A percentile compares a stretch with the other conserved stretches of the same genome.
Conservation (phyloP, 2,888 invertebrate genomes). For the Heterodera filipjevi region DNA sequence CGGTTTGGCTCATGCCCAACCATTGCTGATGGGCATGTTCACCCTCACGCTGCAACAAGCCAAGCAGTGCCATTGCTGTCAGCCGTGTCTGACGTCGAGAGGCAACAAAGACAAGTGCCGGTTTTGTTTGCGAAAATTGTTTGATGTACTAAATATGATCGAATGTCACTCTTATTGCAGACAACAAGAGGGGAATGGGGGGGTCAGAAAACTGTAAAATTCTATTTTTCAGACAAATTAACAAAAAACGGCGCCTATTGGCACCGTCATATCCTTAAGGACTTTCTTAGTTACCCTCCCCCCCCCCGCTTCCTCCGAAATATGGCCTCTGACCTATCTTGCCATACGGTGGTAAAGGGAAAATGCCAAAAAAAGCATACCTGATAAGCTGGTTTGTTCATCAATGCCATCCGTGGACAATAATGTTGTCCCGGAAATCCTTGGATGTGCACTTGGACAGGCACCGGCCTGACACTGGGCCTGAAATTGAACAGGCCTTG, state of each 20-base stretch:
- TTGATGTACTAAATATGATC: conserved; percentile 73
- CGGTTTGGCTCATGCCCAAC: conserved; percentile 75
- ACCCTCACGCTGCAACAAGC: conserved; percentile 84
- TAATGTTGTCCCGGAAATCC: conserved; percentile 98
- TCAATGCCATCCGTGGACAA: conserved; percentile 97
- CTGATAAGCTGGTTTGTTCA: conserved; percentile 93
- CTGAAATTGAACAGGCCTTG: conserved; percentile 92
- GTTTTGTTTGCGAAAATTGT: conserved; percentile 87
- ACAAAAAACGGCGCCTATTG: too few species aligned
- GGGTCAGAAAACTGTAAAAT: too few species aligned
- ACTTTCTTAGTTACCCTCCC: too few species aligned
- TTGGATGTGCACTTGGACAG: conserved; percentile 87
- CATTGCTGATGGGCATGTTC: conserved; percentile 85
- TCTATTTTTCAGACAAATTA: too few species aligned
- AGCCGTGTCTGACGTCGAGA: conserved; percentile 93
- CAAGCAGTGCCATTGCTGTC: conserved; percentile 89
- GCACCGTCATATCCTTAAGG: too few species aligned
- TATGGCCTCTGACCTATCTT: too few species aligned
- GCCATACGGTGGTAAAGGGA: too few species aligned
- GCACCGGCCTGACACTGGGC: conserved; percentile 95
- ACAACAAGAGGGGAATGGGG: too few species aligned
- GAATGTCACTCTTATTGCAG: too few species aligned
- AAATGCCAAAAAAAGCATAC: too few species aligned
- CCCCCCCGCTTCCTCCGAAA: too few species aligned
- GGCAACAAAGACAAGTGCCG: conserved; percentile 90